Percentiles rank a stretch among this genome's conserved stretches.
Evolutionary conservation across 2,888 invertebrate genomes (phyloP).

Genomic region (Autographa pulchrina): DNA sequence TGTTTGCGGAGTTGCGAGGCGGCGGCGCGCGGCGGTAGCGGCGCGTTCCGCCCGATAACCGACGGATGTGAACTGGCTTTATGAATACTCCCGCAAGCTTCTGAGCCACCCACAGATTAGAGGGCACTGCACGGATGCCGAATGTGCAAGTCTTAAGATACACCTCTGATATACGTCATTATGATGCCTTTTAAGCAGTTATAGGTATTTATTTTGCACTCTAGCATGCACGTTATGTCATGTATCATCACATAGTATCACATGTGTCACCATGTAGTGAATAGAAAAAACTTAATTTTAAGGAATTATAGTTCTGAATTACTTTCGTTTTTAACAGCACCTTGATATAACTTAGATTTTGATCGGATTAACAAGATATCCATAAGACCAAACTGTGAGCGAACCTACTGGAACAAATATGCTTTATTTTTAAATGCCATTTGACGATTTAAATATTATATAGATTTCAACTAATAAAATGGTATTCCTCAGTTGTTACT

Average conservation of each 20-base stretch:
- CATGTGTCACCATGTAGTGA: too few relatives aligned
- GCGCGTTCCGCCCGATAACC: conserved; percentile 74
- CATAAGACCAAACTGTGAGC: too few relatives aligned
- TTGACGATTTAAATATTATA: too few relatives aligned
- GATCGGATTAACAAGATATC: too few relatives aligned
- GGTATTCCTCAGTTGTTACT: not conserved
- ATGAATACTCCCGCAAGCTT: conserved; percentile 76
- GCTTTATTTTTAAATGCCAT: not conserved
- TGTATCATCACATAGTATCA: too few relatives aligned
- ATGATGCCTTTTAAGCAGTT: conserved; percentile 35
- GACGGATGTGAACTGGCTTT: conserved; percentile 70
- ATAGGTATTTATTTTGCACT: not conserved
- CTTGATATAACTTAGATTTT: too few relatives aligned
- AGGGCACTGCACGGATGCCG: conserved; percentile 63
- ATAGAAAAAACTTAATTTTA: too few relatives aligned
- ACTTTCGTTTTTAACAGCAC: too few relatives aligned
- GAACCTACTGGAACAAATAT: too few relatives aligned
- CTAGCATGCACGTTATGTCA: too few relatives aligned
- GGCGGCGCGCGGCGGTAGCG: conserved; percentile 6
- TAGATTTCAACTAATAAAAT: too few relatives aligned
- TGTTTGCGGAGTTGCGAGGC: conserved; percentile 40
- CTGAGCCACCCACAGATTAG: conserved; percentile 68
- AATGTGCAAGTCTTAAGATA: conserved; percentile 53
- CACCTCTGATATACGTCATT: conserved; percentile 19
- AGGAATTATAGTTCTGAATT: too few relatives aligned